A percentile compares a stretch with the other conserved stretches of the same genome.
Evolutionary conservation across 1,140 invertebrate genomes (phyloP).

Genomic region (Geopemphigus sp.): DNA sequence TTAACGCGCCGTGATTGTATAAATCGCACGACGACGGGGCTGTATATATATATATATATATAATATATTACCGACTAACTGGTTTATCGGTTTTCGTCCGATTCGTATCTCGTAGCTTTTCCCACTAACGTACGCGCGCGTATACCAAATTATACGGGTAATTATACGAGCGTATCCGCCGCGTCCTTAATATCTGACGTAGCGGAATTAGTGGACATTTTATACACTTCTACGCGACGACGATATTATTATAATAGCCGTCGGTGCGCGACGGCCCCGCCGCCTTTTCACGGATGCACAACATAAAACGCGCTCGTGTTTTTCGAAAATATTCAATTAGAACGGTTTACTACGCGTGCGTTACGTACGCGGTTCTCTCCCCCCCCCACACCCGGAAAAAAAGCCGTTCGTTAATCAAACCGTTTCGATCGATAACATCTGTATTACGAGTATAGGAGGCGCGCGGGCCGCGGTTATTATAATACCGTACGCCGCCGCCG

Average conservation of each 20-base stretch:
- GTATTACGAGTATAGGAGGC: too few species aligned
- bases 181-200: too few species aligned
- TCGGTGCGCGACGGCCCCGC: too few species aligned
- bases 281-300: too few species aligned
- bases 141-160: conserved; percentile 14
- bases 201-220: conserved; percentile 25
- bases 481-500: not conserved
- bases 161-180: conserved; percentile 14
- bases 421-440: conserved; percentile 1
- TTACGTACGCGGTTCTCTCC: not conserved
- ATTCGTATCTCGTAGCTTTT: conserved; percentile 1
- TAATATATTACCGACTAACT: too few species aligned
- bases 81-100: conserved; percentile 29
- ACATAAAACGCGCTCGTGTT: too few species aligned
- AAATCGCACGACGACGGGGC: too few species aligned
- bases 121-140: not conserved
- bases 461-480: not conserved
- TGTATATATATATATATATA: too few species aligned
- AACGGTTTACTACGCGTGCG: not conserved
- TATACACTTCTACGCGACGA: not conserved
- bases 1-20: too few species aligned
- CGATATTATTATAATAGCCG: not conserved
- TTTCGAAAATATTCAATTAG: conserved; percentile 22
- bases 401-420: conserved; percentile 33
- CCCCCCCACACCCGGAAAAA: not conserved